phyloP scores from a whole-genome alignment of 2,888 invertebrate species.

The Gisinianus flammeolus region DNA sequence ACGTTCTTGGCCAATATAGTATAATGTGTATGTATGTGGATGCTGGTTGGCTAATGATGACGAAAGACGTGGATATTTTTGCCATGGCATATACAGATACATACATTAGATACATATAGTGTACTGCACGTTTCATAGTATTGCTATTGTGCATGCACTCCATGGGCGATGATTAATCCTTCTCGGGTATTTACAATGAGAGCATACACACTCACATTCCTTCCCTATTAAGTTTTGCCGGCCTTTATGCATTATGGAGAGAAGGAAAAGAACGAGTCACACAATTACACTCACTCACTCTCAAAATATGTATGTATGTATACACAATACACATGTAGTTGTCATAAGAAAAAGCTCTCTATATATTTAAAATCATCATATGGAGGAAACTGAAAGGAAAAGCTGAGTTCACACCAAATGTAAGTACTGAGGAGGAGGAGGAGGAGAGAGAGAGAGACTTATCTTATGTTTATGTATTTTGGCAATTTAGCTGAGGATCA shows the following conservation, averaged over 20 bases:
- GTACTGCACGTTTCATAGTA: slow-evolving; percentile 5
- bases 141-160: not conserved
- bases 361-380: not conserved
- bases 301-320: no score
- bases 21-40: no score
- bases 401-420: no score
- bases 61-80: slow-evolving; percentile 11
- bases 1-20: not conserved
- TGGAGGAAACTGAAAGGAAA: not conserved
- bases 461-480: slow-evolving; percentile 8
- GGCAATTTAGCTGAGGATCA: slow-evolving; percentile 14
- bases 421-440: slow-evolving; percentile 1
- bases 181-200: slow-evolving; percentile 37
- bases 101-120: no score
- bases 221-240: slow-evolving; percentile 15
- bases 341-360: not conserved
- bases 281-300: not conserved
- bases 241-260: not conserved
- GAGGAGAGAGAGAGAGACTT: slow-evolving; percentile 1
- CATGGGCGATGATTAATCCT: slow-evolving; percentile 28
- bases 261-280: not conserved
- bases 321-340: no score
- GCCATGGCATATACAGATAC: not conserved
- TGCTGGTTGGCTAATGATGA: not conserved
- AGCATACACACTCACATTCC: slow-evolving; percentile 15